A percentile compares a stretch with the other conserved stretches of the same genome.
Conservation (phyloP, 2,888 invertebrate genomes). For the Uloborus plumipes region DNA sequence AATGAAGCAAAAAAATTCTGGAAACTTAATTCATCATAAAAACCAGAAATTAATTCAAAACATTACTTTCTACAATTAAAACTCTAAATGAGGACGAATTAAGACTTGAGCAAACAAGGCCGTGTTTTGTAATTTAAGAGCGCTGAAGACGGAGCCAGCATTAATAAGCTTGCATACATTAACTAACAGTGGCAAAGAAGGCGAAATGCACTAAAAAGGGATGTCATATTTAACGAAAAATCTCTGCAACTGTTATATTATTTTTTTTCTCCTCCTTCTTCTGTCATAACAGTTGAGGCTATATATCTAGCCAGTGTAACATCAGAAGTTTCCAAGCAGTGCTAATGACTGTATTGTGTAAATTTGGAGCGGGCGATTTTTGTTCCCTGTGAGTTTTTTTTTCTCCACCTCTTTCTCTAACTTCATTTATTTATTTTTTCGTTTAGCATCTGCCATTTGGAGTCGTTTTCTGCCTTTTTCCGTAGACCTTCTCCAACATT, state of each 20-base stretch:
- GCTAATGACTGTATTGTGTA: slow-evolving; percentile 60
- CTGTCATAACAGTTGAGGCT: slow-evolving; percentile 48
- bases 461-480: slow-evolving; percentile 47
- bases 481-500: slow-evolving; percentile 38
- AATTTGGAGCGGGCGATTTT: slow-evolving; percentile 43
- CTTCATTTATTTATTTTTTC: slow-evolving; percentile 47
- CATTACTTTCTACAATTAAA: slow-evolving; percentile 56
- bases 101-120: slow-evolving; percentile 46
- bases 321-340: slow-evolving; percentile 11
- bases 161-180: slow-evolving; percentile 58
- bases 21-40: slow-evolving; percentile 51
- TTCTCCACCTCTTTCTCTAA: slow-evolving; percentile 23
- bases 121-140: slow-evolving; percentile 11
- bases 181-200: slow-evolving; percentile 13
- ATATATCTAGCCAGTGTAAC: slow-evolving; percentile 40
- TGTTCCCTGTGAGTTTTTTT: slow-evolving; percentile 24
- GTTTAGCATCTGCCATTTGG: slow-evolving; percentile 47
- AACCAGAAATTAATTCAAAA: slow-evolving; percentile 59
- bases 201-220: slow-evolving; percentile 31
- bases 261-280: slow-evolving; percentile 16
- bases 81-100: slow-evolving; percentile 55
- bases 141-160: slow-evolving; percentile 3
- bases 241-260: slow-evolving; percentile 36
- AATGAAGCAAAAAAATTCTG: neutral
- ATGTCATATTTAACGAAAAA: slow-evolving; percentile 51